phyloP scores from a whole-genome alignment of 2,113 vertebrate genomes.

The Tenebrosternarchus preto region DNA sequence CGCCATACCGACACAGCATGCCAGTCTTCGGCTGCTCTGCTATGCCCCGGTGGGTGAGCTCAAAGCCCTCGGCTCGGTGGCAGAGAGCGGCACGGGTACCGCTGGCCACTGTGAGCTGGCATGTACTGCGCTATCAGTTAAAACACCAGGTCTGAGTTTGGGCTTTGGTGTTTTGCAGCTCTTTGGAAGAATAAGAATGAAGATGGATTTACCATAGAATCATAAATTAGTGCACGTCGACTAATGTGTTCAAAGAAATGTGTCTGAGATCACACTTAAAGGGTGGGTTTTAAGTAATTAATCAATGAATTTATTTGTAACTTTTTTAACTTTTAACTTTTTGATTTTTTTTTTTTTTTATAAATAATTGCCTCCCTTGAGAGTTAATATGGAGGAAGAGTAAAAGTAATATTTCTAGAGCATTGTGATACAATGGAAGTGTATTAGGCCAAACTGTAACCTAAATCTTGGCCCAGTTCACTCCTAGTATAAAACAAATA shows the following conservation, averaged over 20 bases:
- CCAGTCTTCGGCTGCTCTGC: constrained; percentile 29
- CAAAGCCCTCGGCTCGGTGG: constrained; percentile 32
- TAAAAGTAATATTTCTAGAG: no score
- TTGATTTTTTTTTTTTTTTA: no score
- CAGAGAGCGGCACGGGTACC: neutral
- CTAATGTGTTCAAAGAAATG: neutral
- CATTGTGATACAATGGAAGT: no score
- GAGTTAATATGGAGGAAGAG: no score
- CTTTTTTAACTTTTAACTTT: no score
- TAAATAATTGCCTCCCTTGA: no score
- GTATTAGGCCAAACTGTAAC: no score
- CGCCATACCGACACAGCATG: constrained; percentile 57
- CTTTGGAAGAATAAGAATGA: neutral
- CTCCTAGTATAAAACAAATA: no score
- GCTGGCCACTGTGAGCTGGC: neutral
- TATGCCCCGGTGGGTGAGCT: constrained; percentile 11
- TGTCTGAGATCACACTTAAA: neutral
- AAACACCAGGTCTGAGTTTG: constrained; percentile 48
- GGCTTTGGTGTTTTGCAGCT: constrained; percentile 1
- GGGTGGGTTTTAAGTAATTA: no score
- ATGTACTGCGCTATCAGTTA: constrained; percentile 38
- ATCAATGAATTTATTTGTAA: no score
- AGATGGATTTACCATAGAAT: neutral
- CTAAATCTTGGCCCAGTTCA: no score
- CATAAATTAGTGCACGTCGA: neutral